phyloP scores from a whole-genome alignment of 2,888 invertebrate species.

The Aspidiotus destructor region DNA sequence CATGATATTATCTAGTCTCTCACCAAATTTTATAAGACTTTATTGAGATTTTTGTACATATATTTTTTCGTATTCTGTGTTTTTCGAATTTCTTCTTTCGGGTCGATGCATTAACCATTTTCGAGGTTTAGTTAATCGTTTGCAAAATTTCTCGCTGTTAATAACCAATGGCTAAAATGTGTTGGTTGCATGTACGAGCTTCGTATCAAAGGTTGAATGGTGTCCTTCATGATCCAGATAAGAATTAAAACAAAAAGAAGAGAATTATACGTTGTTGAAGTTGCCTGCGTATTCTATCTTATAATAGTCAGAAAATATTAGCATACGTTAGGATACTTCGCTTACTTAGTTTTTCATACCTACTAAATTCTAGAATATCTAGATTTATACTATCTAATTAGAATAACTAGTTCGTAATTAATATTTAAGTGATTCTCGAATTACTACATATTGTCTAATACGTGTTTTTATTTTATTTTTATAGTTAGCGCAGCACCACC shows the following conservation, averaged over 20 bases:
- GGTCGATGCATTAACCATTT: constrained; percentile 1
- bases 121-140: not conserved
- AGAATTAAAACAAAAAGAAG: not conserved
- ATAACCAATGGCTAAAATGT: constrained; percentile 22
- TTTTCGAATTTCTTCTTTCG: not conserved
- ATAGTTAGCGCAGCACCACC: constrained; percentile 34
- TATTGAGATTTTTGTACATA: not conserved
- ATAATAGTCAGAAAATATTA: constrained; percentile 6
- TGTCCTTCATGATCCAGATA: not conserved
- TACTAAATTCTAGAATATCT: too few relatives aligned
- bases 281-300: constrained; percentile 22
- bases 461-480: constrained; percentile 13
- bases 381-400: constrained; percentile 6
- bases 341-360: not conserved
- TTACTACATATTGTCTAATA: constrained; percentile 11
- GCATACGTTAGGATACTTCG: not conserved
- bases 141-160: constrained; percentile 11
- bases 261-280: constrained; percentile 18
- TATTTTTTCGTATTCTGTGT: not conserved
- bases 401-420: not conserved
- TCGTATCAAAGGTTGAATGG: constrained; percentile 15
- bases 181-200: constrained; percentile 28
- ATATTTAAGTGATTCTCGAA: not conserved
- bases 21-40: too few relatives aligned
- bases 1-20: not conserved